These are phyloP conservation scores for Semotilus atromaculatus DNA, from an alignment of 2,797 vertebrate species.

Conservation along the genomic window DNA sequence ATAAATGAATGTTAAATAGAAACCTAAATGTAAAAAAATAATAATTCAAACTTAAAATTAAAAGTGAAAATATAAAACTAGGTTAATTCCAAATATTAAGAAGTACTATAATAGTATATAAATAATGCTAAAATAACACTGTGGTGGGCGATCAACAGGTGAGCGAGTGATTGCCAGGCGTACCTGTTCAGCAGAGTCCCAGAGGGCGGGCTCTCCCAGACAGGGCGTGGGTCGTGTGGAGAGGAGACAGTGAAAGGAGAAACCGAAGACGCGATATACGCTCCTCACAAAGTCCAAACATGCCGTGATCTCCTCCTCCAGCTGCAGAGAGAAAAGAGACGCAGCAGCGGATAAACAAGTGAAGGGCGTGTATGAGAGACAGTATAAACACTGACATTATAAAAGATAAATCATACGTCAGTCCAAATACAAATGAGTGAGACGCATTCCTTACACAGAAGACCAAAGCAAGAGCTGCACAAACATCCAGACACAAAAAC, in stretches of 20 bases:
- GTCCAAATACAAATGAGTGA: not conserved
- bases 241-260: slow-evolving; percentile 87
- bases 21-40: not conserved
- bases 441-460: not conserved
- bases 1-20: not conserved
- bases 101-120: not conserved
- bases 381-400: slow-evolving; percentile 31
- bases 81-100: not conserved
- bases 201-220: slow-evolving; percentile 86
- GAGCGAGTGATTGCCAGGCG: not conserved
- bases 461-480: not conserved
- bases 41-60: not conserved
- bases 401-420: not conserved
- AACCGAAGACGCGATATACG: slow-evolving; percentile 88
- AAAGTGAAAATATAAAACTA: not conserved
- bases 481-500: not conserved
- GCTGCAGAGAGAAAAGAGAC: slow-evolving; percentile 70
- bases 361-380: not conserved
- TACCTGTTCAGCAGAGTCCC: slow-evolving; percentile 92
- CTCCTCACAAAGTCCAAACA: slow-evolving; percentile 89
- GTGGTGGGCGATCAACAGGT: not conserved
- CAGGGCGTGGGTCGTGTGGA: slow-evolving; percentile 87
- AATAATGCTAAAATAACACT: not conserved
- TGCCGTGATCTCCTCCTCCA: slow-evolving; percentile 85
- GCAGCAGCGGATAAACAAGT: slow-evolving; percentile 1